Evolutionary conservation across 2,113 vertebrate species (phyloP), one percentile per base, ranked within the genome.

Genomic region (Romanogobio albipinnatus): DNA sequence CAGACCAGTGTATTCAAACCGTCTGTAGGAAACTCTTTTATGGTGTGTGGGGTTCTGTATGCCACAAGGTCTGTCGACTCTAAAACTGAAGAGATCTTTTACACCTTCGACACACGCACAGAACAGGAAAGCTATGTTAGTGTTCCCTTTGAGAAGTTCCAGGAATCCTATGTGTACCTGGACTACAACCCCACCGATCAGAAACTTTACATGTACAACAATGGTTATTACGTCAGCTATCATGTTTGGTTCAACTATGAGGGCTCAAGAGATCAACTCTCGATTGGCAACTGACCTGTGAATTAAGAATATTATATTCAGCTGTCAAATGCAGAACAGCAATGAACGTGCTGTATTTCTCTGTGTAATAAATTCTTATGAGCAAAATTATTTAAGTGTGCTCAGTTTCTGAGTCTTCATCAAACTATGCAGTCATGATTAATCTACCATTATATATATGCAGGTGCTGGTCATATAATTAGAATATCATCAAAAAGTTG

Each of bases 121-220:
- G 87, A 88, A 13, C 49, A 89, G 88, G 94, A 95, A 77, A 88
- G 9, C 15, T 14, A 45, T 3, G 58, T 95, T 14, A 94, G 80
- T 61, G 91, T 96, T 64, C 59, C 3, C 2, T 90, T 95, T 85
- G 93, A 95, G 75, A 94, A 94, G 79, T 94, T 94, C 62, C 83
- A 93, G 84, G 93, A 95, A 2, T 92, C 9, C 0, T 90, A 93
- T n/a, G 90, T 93, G 0, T 92, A 93, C 83, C 90, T 96, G 76
- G 94, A 94, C 76, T 96, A 95, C 82, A 95, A 94, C 73, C 93
- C 94, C 71, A 90, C 83, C 1, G 95, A 96, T 74, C 95, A 94
- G 87, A 95, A 94, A 83, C 90, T 96, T 4, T 96, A 95, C 89
- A 96, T 95, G 91, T 96, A 93, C 86, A 96, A 93, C 71, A 92